Conservation (phyloP, 1,140 invertebrate genomes). For the Lasioglossum albipes region DNA sequence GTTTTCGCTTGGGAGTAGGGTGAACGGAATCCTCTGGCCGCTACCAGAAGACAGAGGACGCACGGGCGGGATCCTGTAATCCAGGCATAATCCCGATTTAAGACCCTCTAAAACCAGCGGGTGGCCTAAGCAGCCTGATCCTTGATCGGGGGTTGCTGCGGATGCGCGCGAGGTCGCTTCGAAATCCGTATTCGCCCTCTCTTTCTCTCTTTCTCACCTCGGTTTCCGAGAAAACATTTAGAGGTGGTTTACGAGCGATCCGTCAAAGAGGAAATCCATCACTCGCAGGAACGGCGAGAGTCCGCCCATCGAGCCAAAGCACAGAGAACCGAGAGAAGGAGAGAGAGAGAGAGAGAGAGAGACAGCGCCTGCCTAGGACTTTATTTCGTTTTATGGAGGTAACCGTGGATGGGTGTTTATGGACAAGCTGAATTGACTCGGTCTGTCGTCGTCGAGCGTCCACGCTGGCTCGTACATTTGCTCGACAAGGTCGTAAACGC, state of each 20-base stretch:
- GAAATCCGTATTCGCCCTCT: constrained; percentile 36
- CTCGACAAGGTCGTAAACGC: constrained; percentile 63
- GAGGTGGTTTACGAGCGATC: constrained; percentile 69
- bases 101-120: constrained; percentile 60
- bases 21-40: not conserved
- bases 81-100: constrained; percentile 66
- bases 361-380: constrained; percentile 26
- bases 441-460: constrained; percentile 42
- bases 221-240: constrained; percentile 62
- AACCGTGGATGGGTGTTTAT: constrained; percentile 58
- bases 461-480: constrained; percentile 54
- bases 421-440: constrained; percentile 56
- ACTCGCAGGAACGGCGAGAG: constrained; percentile 57
- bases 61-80: constrained; percentile 51
- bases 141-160: constrained; percentile 4
- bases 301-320: constrained; percentile 51
- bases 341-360: too few relatives aligned
- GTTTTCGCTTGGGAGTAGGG: not conserved
- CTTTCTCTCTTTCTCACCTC: not conserved
- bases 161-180: not conserved
- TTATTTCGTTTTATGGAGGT: constrained; percentile 64
- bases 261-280: constrained; percentile 70
- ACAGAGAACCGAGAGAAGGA: not conserved
- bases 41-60: constrained; percentile 30
- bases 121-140: constrained; percentile 49